These are phyloP conservation scores for Alaudala cheleensis DNA, from an alignment of 2,113 vertebrate genomes.

Conservation along the genomic window DNA sequence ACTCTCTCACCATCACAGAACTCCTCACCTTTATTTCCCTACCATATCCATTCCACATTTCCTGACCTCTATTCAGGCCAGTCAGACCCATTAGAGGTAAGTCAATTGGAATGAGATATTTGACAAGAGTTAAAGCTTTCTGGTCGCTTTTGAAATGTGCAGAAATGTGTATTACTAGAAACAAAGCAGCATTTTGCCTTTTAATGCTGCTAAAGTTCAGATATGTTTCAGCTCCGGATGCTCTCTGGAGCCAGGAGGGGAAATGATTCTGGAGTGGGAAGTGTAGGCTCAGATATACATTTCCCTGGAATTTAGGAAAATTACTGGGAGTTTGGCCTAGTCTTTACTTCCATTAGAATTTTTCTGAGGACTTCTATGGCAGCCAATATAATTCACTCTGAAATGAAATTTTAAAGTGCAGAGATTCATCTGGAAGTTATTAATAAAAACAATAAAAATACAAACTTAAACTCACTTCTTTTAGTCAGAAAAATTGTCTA, in stretches of 20 bases:
- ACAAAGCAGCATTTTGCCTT: background rate
- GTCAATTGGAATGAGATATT: background rate
- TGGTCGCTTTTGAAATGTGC: constrained; percentile 33
- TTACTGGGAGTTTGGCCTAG: background rate
- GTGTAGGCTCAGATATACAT: constrained; percentile 10
- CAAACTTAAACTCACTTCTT: background rate
- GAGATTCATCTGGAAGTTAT: constrained; percentile 52
- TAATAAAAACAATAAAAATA: constrained; percentile 34
- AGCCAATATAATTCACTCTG: constrained; percentile 3
- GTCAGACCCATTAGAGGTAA: background rate
- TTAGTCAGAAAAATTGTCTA: background rate
- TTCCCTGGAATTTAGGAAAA: constrained; percentile 44
- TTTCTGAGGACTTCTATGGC: background rate
- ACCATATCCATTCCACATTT: background rate
- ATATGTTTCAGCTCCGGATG: background rate
- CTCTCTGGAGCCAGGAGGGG: constrained; percentile 25
- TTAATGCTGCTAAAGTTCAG: constrained; percentile 26
- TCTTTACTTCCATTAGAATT: constrained; percentile 12
- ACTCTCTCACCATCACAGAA: background rate
- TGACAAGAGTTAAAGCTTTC: background rate
- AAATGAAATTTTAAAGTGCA: constrained; percentile 31
- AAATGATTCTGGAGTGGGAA: constrained; percentile 39
- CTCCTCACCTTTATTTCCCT: background rate
- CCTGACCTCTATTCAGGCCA: constrained; percentile 6
- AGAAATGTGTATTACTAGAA: background rate